Conservation (phyloP, 23 tunicate species). For the Diplosoma virens region DNA sequence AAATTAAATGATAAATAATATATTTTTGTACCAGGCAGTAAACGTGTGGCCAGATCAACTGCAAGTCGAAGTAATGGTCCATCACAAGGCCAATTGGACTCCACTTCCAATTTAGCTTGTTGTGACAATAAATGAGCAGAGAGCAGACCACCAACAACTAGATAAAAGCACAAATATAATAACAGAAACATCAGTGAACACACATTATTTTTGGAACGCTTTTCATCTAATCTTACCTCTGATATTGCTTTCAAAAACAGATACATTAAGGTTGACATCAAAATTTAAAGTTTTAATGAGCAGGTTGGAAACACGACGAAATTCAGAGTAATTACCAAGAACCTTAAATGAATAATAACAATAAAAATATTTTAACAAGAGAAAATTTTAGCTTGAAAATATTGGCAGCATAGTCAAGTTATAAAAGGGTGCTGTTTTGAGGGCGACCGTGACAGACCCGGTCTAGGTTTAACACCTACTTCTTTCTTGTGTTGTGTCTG, state of each 20-base stretch:
- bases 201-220: too few relatives aligned
- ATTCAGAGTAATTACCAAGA: constrained; percentile 58
- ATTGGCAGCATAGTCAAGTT: too few relatives aligned
- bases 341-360: constrained; percentile 17
- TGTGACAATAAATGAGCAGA: constrained; percentile 81
- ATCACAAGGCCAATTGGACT: constrained; percentile 78
- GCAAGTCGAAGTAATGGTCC: constrained; percentile 81
- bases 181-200: too few relatives aligned
- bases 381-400: background rate
- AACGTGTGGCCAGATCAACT: constrained; percentile 48
- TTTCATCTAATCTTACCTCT: too few relatives aligned
- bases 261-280: constrained; percentile 58
- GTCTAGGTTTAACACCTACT: too few relatives aligned
- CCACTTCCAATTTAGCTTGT: constrained; percentile 48
- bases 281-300: constrained; percentile 40
- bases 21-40: constrained; percentile 80
- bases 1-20: too few relatives aligned
- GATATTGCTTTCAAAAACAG: constrained; percentile 94
- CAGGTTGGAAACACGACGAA: constrained; percentile 53
- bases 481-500: too few relatives aligned
- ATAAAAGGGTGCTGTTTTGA: too few relatives aligned
- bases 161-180: background rate
- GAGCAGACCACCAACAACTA: constrained; percentile 84
- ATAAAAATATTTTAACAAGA: background rate
- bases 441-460: too few relatives aligned